Conservation (phyloP, 30 jellyfish, hydroid and myxozoan species). For the Calvadosia cruxmelitensis region DNA sequence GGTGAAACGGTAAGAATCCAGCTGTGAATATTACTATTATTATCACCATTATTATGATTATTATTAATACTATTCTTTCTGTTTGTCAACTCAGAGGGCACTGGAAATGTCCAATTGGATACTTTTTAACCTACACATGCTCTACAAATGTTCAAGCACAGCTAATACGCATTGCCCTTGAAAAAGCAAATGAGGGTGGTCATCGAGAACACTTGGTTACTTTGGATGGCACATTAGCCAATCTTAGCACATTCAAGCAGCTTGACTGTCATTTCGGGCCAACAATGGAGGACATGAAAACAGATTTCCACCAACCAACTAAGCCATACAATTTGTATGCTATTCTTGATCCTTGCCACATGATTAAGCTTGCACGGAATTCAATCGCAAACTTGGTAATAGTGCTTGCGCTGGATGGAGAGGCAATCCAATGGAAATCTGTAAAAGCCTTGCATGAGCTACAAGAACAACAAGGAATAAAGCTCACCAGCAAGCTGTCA, state of each 20-base stretch:
- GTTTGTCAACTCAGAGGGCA: conserved; percentile 20
- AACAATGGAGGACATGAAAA: neutral
- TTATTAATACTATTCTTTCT: too few relatives aligned
- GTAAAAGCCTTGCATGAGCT: neutral
- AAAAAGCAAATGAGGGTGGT: conserved; percentile 21
- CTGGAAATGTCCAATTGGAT: conserved; percentile 28
- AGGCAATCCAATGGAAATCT: neutral
- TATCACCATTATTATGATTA: too few relatives aligned
- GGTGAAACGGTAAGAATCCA: too few relatives aligned
- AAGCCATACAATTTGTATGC: conserved; percentile 9
- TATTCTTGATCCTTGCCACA: conserved; percentile 23
- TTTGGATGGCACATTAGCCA: conserved; percentile 31
- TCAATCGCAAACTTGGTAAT: conserved; percentile 7
- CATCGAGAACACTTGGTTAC: conserved; percentile 8
- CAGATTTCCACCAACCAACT: conserved; percentile 12
- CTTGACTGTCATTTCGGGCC: conserved; percentile 19
- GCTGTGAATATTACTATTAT: too few relatives aligned
- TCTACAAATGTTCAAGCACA: conserved; percentile 19
- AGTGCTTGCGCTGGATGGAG: neutral
- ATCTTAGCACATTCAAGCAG: conserved; percentile 14
- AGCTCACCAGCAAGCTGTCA: neutral
- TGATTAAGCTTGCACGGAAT: conserved; percentile 23
- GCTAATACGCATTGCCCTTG: conserved; percentile 9
- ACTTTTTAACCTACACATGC: conserved; percentile 3
- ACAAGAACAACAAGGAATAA: conserved; percentile 4